Conservation (phyloP, 53 echinoderm and acorn worm species). For the Glandiceps talaboti region DNA sequence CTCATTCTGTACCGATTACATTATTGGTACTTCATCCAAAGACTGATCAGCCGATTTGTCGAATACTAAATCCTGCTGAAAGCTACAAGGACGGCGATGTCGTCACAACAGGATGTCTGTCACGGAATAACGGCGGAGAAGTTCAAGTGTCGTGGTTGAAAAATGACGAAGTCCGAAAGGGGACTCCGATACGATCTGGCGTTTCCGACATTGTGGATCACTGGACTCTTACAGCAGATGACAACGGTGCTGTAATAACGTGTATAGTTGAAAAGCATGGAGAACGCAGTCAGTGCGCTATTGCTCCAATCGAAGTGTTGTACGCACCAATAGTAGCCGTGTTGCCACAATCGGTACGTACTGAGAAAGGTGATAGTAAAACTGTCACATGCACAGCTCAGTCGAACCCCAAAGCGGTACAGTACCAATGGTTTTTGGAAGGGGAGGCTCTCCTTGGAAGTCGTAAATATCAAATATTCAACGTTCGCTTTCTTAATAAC, state of each 20-base stretch:
- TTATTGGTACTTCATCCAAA: not conserved
- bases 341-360: not conserved
- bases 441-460: too few relatives aligned
- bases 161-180: not conserved
- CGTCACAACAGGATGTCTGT: not conserved
- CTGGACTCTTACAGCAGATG: not conserved
- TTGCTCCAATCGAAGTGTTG: not conserved
- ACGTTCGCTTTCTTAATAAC: too few relatives aligned
- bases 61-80: not conserved
- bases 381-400: not conserved
- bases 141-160: not conserved
- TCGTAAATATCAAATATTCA: too few relatives aligned
- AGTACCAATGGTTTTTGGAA: not conserved
- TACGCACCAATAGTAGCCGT: not conserved
- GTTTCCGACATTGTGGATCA: not conserved
- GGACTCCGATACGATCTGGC: not conserved
- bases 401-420: not conserved
- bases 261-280: not conserved
- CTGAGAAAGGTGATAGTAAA: not conserved
- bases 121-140: not conserved
- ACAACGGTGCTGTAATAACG: not conserved
- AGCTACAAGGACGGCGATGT: not conserved
- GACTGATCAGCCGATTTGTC: not conserved
- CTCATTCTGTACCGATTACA: not conserved
- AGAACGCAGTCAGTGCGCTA: not conserved